Base-by-base conservation (phyloP, 2,113 vertebrate genomes). In the Corythoichthys haematopterus region DNA sequence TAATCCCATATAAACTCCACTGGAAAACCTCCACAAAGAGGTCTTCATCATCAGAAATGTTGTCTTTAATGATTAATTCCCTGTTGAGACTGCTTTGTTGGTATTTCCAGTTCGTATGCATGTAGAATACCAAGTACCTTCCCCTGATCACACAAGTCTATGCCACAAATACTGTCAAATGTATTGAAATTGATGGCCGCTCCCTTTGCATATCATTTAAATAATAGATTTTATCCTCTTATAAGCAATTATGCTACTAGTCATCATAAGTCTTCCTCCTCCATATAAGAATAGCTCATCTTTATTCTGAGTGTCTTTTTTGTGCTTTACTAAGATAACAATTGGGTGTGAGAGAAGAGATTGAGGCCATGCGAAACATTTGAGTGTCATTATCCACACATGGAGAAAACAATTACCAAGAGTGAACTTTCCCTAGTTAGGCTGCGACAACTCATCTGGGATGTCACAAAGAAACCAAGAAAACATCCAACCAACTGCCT, bases 11-110 rank as follows among this genome's bases (percentile, higher is more conserved):
- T 74, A 77, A 80, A 81, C 80, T 65, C 65, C 63, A 37, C 68
- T 15, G 64, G 74, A 83, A 85, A 82, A 68, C 79, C 35, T 63
- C 68, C 82, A 66, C 50, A 63, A 76, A 85, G 72, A 33, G 15
- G 50, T 85, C 78, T 81, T 80, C 84, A 79, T 84, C 80, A 79
- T 85, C 68, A 72, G 64, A 87, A 81, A 70, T 69, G 61, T 75
- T 57, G 65, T 68, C 69, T 70, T 80, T 88, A 88, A 87, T 88
- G 84, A 76, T 14, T 72, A 51, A 33, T 71, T 85, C 68, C 74
- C 78, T 53, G 70, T 79, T 35, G 62, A 78, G 81, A 70, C 61
- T 65, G 66, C 80, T 64, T 70, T 2, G 59, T 75, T 69, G 33
- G 28, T 47, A 48, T 60, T 73, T 59, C 50, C 37, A 48, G 70